phyloP scores from a whole-genome alignment of 2,888 invertebrate species.

The Acanthacorydalis orientalis region DNA sequence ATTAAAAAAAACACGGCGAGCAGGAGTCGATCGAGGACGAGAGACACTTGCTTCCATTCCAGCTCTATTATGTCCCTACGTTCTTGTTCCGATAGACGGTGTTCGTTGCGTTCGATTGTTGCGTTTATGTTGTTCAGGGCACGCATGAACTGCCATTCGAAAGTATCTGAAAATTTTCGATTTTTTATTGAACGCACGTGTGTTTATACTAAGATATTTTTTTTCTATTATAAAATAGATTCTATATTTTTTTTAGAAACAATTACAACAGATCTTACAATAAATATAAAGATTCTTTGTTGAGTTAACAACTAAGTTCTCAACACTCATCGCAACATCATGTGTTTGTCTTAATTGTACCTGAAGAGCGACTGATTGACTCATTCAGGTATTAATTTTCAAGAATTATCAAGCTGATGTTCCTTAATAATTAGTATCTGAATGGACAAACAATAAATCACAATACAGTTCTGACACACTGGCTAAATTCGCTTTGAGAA shows the following conservation, averaged over 20 bases:
- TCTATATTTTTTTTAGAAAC: conserved; percentile 10
- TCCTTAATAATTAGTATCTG: no score
- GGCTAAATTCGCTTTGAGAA: no score
- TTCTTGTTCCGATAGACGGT: conserved; percentile 62
- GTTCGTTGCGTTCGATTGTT: conserved; percentile 66
- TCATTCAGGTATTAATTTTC: no score
- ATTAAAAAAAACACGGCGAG: conserved; percentile 60
- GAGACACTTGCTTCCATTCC: conserved; percentile 72
- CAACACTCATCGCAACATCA: no score
- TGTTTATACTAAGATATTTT: no score
- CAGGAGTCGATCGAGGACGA: conserved; percentile 66
- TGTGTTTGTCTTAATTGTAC: no score
- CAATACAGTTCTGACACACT: no score
- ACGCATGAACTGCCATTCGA: conserved; percentile 46
- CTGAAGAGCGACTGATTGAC: no score
- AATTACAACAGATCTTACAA: conserved; percentile 11
- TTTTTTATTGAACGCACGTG: not conserved
- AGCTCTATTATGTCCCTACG: conserved; percentile 60
- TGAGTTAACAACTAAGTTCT: no score
- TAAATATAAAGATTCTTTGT: not conserved
- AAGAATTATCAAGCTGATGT: no score
- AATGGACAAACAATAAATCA: no score
- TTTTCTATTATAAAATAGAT: no score
- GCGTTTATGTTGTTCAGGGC: conserved; percentile 52
- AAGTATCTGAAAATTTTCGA: conserved; percentile 19